Conservation (phyloP, 2,888 invertebrate species). For the Apoda limacodes region DNA sequence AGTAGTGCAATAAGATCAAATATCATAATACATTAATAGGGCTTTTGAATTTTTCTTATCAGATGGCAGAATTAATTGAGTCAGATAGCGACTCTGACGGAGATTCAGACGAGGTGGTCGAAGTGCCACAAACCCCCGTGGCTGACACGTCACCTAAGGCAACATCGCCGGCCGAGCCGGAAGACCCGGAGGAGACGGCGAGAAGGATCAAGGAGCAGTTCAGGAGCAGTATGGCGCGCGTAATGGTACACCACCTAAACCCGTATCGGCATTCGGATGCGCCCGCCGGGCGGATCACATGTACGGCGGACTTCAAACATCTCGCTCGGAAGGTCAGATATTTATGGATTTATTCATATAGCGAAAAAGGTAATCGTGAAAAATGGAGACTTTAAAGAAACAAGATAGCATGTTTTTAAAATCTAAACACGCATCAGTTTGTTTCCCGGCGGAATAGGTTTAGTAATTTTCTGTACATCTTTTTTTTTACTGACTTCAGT, state of each 20-base stretch:
- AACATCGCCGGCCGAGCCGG: slow-evolving; percentile 3
- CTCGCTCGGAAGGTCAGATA: slow-evolving; percentile 87
- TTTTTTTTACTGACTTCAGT: no score
- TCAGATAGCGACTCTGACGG: slow-evolving; percentile 41
- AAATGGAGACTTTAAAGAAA: no score
- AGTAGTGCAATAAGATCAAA: no score
- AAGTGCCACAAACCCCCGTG: slow-evolving; percentile 6
- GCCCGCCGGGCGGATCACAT: slow-evolving; percentile 84
- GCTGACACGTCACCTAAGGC: slow-evolving; percentile 7
- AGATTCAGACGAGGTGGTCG: slow-evolving; percentile 20
- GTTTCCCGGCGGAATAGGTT: no score
- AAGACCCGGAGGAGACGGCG: slow-evolving; percentile 52
- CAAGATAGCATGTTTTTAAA: no score
- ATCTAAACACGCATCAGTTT: no score
- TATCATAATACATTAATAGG: no score
- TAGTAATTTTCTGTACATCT: no score
- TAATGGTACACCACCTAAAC: slow-evolving; percentile 88
- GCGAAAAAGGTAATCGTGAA: no score
- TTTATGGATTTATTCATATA: no score
- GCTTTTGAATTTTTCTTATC: slow-evolving; percentile 17
- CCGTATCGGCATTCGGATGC: slow-evolving; percentile 90
- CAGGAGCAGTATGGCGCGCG: slow-evolving; percentile 80
- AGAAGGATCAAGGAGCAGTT: slow-evolving; percentile 88
- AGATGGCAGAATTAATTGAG: slow-evolving; percentile 54
- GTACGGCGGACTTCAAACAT: slow-evolving; percentile 94